These are phyloP conservation scores for Sympetrum striolatum DNA, from an alignment of 2,888 invertebrate genomes.

Conservation along the genomic window DNA sequence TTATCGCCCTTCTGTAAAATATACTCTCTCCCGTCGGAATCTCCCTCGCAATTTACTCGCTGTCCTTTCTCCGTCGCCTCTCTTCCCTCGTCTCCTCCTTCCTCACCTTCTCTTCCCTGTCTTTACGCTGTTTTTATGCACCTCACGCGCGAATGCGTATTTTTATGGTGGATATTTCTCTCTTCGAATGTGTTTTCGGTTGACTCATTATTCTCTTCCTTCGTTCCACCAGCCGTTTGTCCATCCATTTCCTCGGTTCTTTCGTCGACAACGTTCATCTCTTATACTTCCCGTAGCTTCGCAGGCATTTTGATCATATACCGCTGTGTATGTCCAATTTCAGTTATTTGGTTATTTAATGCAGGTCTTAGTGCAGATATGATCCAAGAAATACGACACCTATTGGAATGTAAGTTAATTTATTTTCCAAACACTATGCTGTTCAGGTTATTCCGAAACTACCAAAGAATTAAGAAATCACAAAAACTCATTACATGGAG, in stretches of 20 bases:
- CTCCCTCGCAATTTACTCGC: not conserved
- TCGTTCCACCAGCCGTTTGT: not conserved
- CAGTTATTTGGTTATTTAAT: too few species aligned
- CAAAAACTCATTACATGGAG: too few species aligned
- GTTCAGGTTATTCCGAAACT: too few species aligned
- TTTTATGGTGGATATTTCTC: not conserved
- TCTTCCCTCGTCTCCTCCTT: not conserved
- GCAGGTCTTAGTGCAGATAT: too few species aligned
- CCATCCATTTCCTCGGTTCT: not conserved
- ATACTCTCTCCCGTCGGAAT: not conserved
- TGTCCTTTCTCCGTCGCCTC: not conserved
- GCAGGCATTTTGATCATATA: too few species aligned
- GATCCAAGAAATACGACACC: too few species aligned
- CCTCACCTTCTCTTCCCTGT: not conserved
- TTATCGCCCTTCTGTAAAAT: not conserved
- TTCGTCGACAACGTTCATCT: too few species aligned
- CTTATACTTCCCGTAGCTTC: too few species aligned
- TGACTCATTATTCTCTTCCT: not conserved
- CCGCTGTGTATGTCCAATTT: too few species aligned
- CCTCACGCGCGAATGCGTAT: not conserved
- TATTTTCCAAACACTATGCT: too few species aligned
- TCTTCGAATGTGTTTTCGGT: not conserved
- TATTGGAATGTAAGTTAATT: too few species aligned
- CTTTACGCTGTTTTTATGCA: not conserved
- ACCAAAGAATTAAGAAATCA: too few species aligned